Conservation (phyloP, 2,888 invertebrate genomes). For the Caenorhabditis becei region DNA sequence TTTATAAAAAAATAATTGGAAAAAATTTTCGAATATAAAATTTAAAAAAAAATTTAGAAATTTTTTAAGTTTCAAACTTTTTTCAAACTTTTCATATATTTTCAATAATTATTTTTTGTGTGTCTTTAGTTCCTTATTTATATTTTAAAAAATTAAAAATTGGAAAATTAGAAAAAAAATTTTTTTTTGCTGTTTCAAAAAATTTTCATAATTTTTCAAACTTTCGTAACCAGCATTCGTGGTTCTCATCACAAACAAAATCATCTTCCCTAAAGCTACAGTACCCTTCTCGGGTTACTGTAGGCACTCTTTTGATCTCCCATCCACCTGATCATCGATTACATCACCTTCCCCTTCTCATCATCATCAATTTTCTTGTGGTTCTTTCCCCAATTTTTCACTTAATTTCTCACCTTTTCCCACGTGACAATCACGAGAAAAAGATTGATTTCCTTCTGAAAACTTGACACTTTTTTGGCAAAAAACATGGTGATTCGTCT, state of each 20-base stretch:
- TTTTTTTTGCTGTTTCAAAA: slow-evolving; percentile 6
- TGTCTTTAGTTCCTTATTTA: no score
- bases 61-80: no score
- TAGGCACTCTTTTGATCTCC: not conserved
- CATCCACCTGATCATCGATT: not conserved
- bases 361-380: not conserved
- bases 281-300: not conserved
- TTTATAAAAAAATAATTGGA: no score
- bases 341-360: not conserved
- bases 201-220: slow-evolving; percentile 16
- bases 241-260: no score
- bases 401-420: not conserved
- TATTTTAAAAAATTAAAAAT: no score
- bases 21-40: no score
- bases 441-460: not conserved
- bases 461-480: not conserved
- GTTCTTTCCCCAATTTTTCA: not conserved
- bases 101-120: no score
- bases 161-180: not conserved
- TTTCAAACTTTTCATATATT: no score
- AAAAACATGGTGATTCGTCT: not conserved
- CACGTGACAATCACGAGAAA: slow-evolving; percentile 24
- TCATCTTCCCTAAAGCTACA: no score
- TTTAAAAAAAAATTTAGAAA: no score
- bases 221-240: no score